Evolutionary conservation across 2,888 invertebrate genomes (phyloP).

Genomic region (Hirtodrosophila histrioides): DNA sequence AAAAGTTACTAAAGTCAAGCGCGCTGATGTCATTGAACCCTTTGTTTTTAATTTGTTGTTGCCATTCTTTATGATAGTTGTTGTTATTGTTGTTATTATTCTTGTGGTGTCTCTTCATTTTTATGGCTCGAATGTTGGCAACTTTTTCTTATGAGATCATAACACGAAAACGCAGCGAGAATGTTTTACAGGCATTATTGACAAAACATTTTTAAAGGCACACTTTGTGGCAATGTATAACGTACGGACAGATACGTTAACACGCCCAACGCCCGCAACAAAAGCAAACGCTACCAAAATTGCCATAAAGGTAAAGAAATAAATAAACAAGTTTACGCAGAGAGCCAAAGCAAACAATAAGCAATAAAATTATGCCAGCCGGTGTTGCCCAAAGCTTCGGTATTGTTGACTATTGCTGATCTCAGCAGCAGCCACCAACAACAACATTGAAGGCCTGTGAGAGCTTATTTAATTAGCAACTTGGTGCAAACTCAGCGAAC

Average conservation of each 20-base stretch:
- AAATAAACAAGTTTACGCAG: slow-evolving; percentile 64
- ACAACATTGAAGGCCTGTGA: slow-evolving; percentile 29
- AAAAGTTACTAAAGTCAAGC: slow-evolving; percentile 19
- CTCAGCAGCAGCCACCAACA: slow-evolving; percentile 45
- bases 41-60: slow-evolving; percentile 21
- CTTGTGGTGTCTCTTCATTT: slow-evolving; percentile 36
- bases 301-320: slow-evolving; percentile 44
- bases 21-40: slow-evolving; percentile 65
- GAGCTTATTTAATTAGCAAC: slow-evolving; percentile 70
- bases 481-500: slow-evolving; percentile 50
- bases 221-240: slow-evolving; percentile 39
- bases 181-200: slow-evolving; percentile 56
- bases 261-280: slow-evolving; percentile 55
- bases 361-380: slow-evolving; percentile 33
- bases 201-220: slow-evolving; percentile 59
- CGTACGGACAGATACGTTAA: slow-evolving; percentile 23
- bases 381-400: slow-evolving; percentile 13
- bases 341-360: slow-evolving; percentile 37
- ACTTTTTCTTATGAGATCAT: slow-evolving; percentile 76
- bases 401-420: slow-evolving; percentile 54
- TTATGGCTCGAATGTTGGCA: slow-evolving; percentile 38
- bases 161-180: slow-evolving; percentile 46
- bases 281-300: slow-evolving; percentile 31
- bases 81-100: slow-evolving; percentile 39
- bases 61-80: slow-evolving; percentile 28